Percentiles rank a stretch among this genome's conserved stretches.
phyloP scores from a whole-genome alignment of 2,797 vertebrate genomes.

The Enteromius radiatus region DNA sequence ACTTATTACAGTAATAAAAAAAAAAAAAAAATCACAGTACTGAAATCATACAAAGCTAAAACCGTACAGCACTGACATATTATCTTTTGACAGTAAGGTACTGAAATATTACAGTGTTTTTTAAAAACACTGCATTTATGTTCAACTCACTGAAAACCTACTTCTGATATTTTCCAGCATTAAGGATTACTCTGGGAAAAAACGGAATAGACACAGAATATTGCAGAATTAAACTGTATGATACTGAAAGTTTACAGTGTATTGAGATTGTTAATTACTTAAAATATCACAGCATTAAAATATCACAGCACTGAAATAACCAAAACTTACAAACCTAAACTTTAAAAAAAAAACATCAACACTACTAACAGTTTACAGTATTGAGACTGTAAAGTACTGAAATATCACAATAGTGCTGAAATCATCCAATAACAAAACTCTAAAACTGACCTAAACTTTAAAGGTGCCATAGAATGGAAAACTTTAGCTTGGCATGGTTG shows the following conservation, averaged over 20 bases:
- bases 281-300: too few relatives aligned
- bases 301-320: too few relatives aligned
- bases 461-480: too few relatives aligned
- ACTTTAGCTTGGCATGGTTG: too few relatives aligned
- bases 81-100: neutral
- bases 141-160: too few relatives aligned
- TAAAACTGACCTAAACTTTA: neutral
- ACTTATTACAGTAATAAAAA: neutral
- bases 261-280: too few relatives aligned
- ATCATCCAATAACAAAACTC: neutral
- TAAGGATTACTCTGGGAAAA: neutral
- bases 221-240: too few relatives aligned
- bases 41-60: neutral
- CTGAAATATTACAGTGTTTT: neutral
- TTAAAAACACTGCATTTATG: too few relatives aligned
- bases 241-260: too few relatives aligned
- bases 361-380: neutral
- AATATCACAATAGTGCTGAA: neutral
- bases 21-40: neutral
- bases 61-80: neutral
- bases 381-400: neutral
- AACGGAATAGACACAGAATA: too few relatives aligned
- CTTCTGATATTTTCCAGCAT: neutral
- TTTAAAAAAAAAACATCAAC: neutral
- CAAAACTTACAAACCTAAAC: too few relatives aligned